Conservation (phyloP, 1,140 invertebrate species). For the Dufourea novaeangliae region DNA sequence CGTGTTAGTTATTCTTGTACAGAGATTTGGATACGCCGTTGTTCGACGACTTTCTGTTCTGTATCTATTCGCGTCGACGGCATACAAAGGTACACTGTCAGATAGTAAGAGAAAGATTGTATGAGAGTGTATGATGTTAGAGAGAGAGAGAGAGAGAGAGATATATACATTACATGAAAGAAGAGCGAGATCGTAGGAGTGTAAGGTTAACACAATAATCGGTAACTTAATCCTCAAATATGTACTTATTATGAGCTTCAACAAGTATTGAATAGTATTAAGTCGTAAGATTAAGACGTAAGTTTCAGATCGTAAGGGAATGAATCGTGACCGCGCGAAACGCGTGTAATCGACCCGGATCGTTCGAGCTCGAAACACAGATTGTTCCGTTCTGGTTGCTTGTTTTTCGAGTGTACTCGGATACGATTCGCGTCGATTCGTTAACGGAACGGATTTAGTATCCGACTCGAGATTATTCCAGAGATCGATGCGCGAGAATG, state of each 20-base stretch:
- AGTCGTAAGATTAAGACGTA: conserved; percentile 62
- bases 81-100: conserved; percentile 36
- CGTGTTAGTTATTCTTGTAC: conserved; percentile 64
- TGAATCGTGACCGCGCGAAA: conserved; percentile 5
- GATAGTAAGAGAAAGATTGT: conserved; percentile 8
- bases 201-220: conserved; percentile 72
- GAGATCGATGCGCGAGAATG: not conserved
- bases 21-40: conserved; percentile 52
- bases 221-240: conserved; percentile 77
- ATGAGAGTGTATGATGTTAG: conserved; percentile 2
- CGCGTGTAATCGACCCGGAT: not conserved
- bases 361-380: too few relatives aligned
- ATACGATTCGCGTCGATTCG: conserved; percentile 28
- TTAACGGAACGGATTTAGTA: conserved; percentile 32
- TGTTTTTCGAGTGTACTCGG: not conserved
- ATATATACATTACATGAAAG: conserved; percentile 18
- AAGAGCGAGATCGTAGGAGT: conserved; percentile 35
- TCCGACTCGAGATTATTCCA: conserved; percentile 32
- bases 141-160: conserved; percentile 40
- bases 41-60: conserved; percentile 76
- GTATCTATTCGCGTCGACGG: conserved; percentile 70
- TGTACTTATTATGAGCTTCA: conserved; percentile 81
- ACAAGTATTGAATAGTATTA: conserved; percentile 81
- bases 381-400: too few relatives aligned
- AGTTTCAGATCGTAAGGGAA: conserved; percentile 24